Conservation (phyloP, 2,797 vertebrate genomes). For the Trachops cirrhosus region DNA sequence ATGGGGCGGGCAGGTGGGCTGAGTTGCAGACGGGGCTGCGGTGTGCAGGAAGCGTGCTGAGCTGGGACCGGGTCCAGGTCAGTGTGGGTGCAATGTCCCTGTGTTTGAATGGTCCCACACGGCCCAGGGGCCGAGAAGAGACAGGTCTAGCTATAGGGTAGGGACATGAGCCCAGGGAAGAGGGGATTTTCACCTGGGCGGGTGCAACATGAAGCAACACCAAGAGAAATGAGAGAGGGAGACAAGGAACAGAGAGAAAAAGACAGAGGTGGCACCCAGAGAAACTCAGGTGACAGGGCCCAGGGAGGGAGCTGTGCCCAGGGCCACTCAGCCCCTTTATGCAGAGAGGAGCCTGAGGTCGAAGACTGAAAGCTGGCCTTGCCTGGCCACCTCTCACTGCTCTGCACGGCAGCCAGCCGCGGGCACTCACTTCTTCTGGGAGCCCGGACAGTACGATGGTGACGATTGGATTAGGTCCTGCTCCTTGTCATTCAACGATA, state of each 20-base stretch:
- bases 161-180: background rate
- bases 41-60: background rate
- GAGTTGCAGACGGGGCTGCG: background rate
- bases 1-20: background rate
- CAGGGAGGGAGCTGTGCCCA: background rate
- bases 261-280: background rate
- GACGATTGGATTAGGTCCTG: background rate
- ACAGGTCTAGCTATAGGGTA: too few species aligned
- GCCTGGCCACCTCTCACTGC: background rate
- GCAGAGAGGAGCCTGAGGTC: background rate
- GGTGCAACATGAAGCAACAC: background rate
- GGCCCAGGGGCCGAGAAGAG: fast-evolving
- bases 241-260: background rate
- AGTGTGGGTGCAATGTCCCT: fast-evolving
- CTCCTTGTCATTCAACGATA: background rate
- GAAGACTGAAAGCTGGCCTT: background rate
- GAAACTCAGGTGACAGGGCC: background rate
- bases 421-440: background rate
- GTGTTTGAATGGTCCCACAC: fast-evolving
- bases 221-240: background rate
- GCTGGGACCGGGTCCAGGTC: background rate
- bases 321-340: background rate
- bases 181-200: background rate
- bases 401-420: fast-evolving
- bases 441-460: fast-evolving